Percentiles rank a stretch among this genome's conserved stretches.
Conservation (phyloP, 2,113 vertebrate species). For the Oncorhynchus tshawytscha region DNA sequence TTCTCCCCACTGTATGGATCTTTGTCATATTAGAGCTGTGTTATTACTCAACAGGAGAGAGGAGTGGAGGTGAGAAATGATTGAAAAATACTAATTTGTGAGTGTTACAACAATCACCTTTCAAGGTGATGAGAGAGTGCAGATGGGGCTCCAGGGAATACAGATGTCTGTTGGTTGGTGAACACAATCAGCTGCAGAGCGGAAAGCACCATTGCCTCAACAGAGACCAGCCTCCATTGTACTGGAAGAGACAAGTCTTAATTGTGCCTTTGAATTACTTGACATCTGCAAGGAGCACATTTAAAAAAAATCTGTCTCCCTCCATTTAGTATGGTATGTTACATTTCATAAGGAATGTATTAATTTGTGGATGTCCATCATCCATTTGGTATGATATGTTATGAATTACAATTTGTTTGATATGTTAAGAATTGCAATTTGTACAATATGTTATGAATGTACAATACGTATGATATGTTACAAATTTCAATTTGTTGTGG, state of each 20-base stretch:
- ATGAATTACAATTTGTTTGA: background rate
- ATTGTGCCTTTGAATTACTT: conserved; percentile 41
- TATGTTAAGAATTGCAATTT: background rate
- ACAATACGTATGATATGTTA: background rate
- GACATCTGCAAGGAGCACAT: conserved; percentile 33
- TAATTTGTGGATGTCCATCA: background rate
- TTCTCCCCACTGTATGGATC: conserved; percentile 29
- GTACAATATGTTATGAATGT: background rate
- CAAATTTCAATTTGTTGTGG: too few relatives aligned
- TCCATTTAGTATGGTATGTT: too few relatives aligned
- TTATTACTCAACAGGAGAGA: conserved; percentile 6
- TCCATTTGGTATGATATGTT: background rate
- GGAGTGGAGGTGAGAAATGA: background rate
- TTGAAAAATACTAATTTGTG: background rate
- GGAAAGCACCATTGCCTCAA: conserved; percentile 35
- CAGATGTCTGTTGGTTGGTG: conserved; percentile 43
- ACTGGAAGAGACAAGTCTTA: conserved; percentile 44
- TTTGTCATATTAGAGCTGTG: conserved; percentile 14
- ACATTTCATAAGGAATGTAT: background rate
- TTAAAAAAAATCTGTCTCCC: background rate
- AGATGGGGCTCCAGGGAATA: conserved; percentile 37
- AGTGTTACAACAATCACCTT: conserved; percentile 18
- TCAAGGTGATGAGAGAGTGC: conserved; percentile 24
- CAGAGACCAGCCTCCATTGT: conserved; percentile 32
- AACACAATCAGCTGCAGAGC: conserved; percentile 43